Evolutionary conservation across 2,888 invertebrate genomes (phyloP).

Genomic region (Pomacea canaliculata): DNA sequence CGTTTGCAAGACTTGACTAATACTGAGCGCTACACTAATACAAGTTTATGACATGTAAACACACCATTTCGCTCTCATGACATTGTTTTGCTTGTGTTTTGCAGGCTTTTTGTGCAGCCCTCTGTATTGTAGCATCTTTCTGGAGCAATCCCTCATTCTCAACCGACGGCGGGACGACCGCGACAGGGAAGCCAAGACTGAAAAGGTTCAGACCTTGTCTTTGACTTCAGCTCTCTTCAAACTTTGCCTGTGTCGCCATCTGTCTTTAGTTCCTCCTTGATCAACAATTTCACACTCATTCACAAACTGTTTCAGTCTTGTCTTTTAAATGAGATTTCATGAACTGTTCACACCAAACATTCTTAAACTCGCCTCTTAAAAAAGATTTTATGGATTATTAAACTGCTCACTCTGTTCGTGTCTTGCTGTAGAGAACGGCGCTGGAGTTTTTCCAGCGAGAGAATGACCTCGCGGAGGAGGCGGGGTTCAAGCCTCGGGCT

Average conservation of each 20-base stretch:
- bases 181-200: conserved; percentile 45
- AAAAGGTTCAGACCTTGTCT: conserved; percentile 14
- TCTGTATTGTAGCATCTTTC: conserved; percentile 92
- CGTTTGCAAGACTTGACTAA: too few relatives aligned
- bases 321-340: too few relatives aligned
- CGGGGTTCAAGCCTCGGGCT: conserved; percentile 34
- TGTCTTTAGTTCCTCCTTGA: too few relatives aligned
- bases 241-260: too few relatives aligned
- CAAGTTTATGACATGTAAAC: too few relatives aligned
- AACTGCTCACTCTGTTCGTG: background rate
- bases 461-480: conserved; percentile 20
- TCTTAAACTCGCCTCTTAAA: too few relatives aligned
- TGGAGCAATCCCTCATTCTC: conserved; percentile 95
- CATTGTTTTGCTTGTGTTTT: background rate
- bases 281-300: too few relatives aligned
- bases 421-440: conserved; percentile 21
- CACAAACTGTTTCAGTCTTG: too few relatives aligned
- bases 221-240: too few relatives aligned
- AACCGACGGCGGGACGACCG: conserved; percentile 92
- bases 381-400: too few relatives aligned
- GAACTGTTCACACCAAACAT: too few relatives aligned
- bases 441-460: conserved; percentile 31
- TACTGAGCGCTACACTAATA: too few relatives aligned
- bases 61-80: background rate
- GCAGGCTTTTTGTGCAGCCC: conserved; percentile 85